Evolutionary conservation across 2,888 invertebrate genomes (phyloP).

Genomic region (Lottia gigantea): DNA sequence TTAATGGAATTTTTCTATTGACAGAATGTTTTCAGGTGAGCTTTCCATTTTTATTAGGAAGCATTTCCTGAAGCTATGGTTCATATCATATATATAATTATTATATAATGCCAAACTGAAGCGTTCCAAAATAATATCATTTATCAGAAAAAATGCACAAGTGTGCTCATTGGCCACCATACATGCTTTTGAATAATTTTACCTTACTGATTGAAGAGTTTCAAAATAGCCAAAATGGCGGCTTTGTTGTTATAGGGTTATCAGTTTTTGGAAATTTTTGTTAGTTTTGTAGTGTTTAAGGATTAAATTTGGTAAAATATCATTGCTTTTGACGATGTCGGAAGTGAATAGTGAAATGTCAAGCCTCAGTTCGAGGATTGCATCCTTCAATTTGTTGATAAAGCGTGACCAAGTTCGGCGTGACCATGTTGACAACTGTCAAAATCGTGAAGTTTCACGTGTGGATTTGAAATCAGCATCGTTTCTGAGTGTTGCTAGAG

Average conservation of each 20-base stretch:
- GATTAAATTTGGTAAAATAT: background rate
- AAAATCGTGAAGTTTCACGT: background rate
- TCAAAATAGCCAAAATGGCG: conserved; percentile 4
- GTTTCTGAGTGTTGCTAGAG: background rate
- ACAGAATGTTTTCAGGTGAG: too few species aligned
- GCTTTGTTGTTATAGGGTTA: background rate
- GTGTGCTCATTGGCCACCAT: too few species aligned
- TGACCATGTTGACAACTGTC: background rate
- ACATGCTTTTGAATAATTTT: too few species aligned
- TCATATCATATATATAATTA: too few species aligned
- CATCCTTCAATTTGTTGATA: background rate
- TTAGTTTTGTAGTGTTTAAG: background rate
- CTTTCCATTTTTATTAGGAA: too few species aligned
- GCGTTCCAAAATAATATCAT: too few species aligned
- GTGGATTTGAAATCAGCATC: background rate
- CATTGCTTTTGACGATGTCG: background rate
- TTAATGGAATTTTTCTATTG: too few species aligned
- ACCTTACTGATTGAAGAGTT: background rate
- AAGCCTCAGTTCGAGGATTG: background rate
- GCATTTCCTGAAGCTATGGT: too few species aligned
- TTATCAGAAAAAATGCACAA: too few species aligned
- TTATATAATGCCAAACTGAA: too few species aligned
- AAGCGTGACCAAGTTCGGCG: too few species aligned
- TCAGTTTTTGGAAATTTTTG: background rate
- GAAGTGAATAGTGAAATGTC: background rate